phyloP scores from a whole-genome alignment of 2,113 vertebrate species.

The Noctilio leporinus region DNA sequence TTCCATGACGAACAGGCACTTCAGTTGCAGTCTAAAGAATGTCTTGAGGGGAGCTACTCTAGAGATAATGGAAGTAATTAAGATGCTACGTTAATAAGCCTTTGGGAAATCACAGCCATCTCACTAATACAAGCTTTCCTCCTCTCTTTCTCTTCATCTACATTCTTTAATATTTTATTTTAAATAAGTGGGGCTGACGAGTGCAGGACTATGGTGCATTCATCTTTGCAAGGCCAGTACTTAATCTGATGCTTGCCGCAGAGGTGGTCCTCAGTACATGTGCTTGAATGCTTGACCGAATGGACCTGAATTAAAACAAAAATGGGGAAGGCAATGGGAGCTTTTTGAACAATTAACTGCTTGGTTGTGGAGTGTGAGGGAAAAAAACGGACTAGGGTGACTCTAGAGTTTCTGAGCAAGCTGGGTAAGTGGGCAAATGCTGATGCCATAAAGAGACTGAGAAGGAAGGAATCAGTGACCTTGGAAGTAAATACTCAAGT shows the following conservation, averaged over 20 bases:
- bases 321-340: not conserved
- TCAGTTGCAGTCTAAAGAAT: not conserved
- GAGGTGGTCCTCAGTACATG: not conserved
- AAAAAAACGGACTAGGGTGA: not conserved
- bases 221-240: not conserved
- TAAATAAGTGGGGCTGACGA: not conserved
- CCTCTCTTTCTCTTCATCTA: not conserved
- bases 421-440: not conserved
- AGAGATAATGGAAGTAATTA: constrained; percentile 1
- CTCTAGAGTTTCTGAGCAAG: not conserved
- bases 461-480: not conserved
- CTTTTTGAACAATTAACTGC: not conserved
- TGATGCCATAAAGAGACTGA: not conserved
- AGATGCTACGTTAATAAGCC: not conserved
- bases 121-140: not conserved
- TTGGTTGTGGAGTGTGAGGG: not conserved
- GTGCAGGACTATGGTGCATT: not conserved
- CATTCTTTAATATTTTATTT: not conserved
- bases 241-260: not conserved
- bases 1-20: not conserved
- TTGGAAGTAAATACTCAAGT: not conserved
- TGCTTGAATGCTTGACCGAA: not conserved
- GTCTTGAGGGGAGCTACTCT: not conserved
- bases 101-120: not conserved
- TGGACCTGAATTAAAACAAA: not conserved